Percentiles rank a stretch among this genome's conserved stretches.
Conservation (phyloP, 2,888 invertebrate species). For the Ennomos quercinarius region DNA sequence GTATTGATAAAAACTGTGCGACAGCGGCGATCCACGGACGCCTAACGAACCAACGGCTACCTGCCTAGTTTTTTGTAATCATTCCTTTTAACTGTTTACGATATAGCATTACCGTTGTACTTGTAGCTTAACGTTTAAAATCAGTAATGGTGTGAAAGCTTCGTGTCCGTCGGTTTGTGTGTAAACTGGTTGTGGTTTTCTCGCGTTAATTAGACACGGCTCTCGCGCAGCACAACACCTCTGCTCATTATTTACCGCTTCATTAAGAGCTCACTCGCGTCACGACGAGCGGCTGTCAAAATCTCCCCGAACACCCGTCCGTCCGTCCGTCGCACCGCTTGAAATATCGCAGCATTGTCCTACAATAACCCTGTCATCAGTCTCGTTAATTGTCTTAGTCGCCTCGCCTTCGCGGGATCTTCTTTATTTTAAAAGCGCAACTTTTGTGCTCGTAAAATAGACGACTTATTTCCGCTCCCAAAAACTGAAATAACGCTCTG, state of each 20-base stretch:
- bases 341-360: conserved; percentile 80
- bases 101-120: conserved; percentile 54
- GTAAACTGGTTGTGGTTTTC: conserved; percentile 64
- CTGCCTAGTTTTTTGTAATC: conserved; percentile 58
- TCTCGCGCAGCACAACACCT: conserved; percentile 75
- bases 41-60: conserved; percentile 68
- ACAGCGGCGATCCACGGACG: conserved; percentile 56
- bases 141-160: conserved; percentile 58
- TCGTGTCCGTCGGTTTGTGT: conserved; percentile 53
- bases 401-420: conserved; percentile 58
- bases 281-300: conserved; percentile 79
- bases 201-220: conserved; percentile 79
- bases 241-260: conserved; percentile 83
- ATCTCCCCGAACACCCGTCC: conserved; percentile 65
- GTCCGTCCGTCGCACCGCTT: conserved; percentile 65
- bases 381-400: conserved; percentile 76
- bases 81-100: conserved; percentile 50
- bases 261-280: conserved; percentile 82
- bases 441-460: conserved; percentile 65
- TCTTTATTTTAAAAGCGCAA: conserved; percentile 61
- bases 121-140: conserved; percentile 49
- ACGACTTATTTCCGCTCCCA: conserved; percentile 61
- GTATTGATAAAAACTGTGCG: conserved; percentile 72
- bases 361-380: conserved; percentile 80
- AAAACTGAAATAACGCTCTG: conserved; percentile 52